Base-by-base conservation (phyloP, 1,140 invertebrate genomes). In the Drosophila micromelanica region DNA sequence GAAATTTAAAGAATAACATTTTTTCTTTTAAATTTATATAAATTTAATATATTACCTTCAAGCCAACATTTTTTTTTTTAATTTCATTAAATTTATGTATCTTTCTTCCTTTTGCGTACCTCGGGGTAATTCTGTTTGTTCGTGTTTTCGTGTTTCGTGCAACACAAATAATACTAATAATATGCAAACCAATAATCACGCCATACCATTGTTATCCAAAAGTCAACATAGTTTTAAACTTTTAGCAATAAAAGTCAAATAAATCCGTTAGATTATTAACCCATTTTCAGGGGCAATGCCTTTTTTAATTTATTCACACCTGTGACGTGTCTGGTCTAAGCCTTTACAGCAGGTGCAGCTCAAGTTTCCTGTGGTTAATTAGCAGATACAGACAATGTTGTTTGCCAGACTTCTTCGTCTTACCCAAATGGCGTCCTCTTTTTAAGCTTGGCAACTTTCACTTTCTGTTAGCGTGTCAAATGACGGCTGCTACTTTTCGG, bases 361-460 rank as follows among this genome's bases (percentile, higher is more conserved):
- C 30, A 48, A 54, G 63, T 67, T 72, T 74, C 46, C 27, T 64
- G 35, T 61, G 74, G 69, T 75, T 87, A 85, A 85, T 85, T 85
- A 82, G 72, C 15, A 55, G 2, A 62, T 48, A 68, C 60, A 42
- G 56, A 73, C 40, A 35, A 42, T 52, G 46, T 20, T 27, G 15
- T 54, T 54, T 61, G 54, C 15, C 17, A 13, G 51, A 35, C 48
- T 11, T 9, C 48, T 11, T 9, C 6, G n/a, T 6, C 38, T n/a
- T 13, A 40, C n/a, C 38, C 38, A 5, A 5, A 3, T 35, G n/a
- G 5, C n/a, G 9, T 5, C n/a, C 12, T 6, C 1, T 40, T 5
- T n/a, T 40, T 40, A 3, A 11, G 17, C 3, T 49, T 54, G 23
- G n/a, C 35, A 56, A 71, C 51, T 71, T 56, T 49, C 56, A 48